Base-by-base conservation (phyloP, 2,888 invertebrate genomes). In the Brachyopa scutellaris region DNA sequence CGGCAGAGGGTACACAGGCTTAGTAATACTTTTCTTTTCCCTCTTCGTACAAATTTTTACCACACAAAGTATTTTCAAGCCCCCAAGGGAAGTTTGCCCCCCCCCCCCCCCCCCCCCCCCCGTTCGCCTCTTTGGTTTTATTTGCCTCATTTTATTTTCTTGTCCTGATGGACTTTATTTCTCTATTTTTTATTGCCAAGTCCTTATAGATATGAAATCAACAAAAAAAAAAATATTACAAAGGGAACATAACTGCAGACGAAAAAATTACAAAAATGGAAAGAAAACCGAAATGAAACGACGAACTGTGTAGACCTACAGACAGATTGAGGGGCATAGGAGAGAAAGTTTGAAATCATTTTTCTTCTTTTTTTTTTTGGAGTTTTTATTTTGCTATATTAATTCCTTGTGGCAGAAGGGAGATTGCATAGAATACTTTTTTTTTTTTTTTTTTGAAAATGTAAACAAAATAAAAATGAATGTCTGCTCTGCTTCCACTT, bases 401-500 rank as follows among this genome's bases (percentile, higher is more conserved):
- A 76, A 76, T 76, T 80, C 59, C 55, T 59, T 69, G 62, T 23
- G 76, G 80, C 64, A 64, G 76, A 76, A 76, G 51, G 62, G 33
- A 33, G 45, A 23, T 36, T 45, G 2, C 8, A 2, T 15, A 3
- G 1, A 26, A 26, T 26, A 26, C 0, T 33, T 67, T 74, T 40
- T 51, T 64, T 17, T 57, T 61, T 47, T 26, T 51, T n/a, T 51
- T 57, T 64, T 36, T 57, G 36, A 36, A 40, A 57, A 62, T 38
- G 55, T 45, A 76, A 69, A 64, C 26, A 67, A 53, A 59, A 51
- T 55, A 26, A 53, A 45, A 69, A 59, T 67, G 57, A 19, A 61
- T 51, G 36, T n/a, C n/a, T n/a, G n/a, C n/a, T n/a, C 42, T 26
- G 17, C 26, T 11, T 77, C 31, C 31, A 86, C 90, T 87, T 87